Percentiles rank a stretch among this genome's conserved stretches.
phyloP scores from a whole-genome alignment of 2,888 invertebrate genomes.

The Salticus scenicus region DNA sequence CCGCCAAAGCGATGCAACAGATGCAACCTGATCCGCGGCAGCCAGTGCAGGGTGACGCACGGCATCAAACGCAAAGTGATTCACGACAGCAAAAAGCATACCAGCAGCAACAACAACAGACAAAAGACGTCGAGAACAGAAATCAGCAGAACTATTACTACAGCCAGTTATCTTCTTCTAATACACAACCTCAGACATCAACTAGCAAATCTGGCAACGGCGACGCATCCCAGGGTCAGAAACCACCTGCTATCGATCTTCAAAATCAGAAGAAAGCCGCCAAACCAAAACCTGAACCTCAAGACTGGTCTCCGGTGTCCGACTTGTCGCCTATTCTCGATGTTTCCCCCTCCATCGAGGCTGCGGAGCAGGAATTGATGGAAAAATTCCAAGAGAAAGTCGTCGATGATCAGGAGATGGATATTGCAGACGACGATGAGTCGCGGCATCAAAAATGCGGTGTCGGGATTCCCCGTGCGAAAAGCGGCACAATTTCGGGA shows the following conservation, averaged over 20 bases:
- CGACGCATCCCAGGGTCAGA: constrained; percentile 14
- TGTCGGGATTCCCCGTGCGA: constrained; percentile 70
- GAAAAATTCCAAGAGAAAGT: constrained; percentile 63
- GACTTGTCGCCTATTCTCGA: constrained; percentile 77
- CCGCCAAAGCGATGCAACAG: constrained; percentile 55
- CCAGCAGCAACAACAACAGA: constrained; percentile 43
- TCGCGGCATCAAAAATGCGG: constrained; percentile 37
- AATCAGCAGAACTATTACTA: constrained; percentile 15
- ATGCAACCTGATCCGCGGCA: constrained; percentile 27
- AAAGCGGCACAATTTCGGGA: constrained; percentile 72
- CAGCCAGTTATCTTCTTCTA: constrained; percentile 15
- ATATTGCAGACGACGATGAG: constrained; percentile 28
- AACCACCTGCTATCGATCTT: constrained; percentile 57
- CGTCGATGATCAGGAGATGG: constrained; percentile 33
- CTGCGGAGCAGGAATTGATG: constrained; percentile 74
- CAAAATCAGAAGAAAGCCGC: constrained; percentile 70
- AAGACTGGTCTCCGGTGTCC: constrained; percentile 77
- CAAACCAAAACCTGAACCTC: constrained; percentile 71
- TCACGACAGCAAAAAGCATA: constrained; percentile 18
- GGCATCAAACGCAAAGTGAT: too few relatives aligned
- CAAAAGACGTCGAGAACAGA: constrained; percentile 20
- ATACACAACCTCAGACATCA: constrained; percentile 12
- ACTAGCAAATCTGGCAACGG: constrained; percentile 23
- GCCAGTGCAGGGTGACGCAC: too few relatives aligned
- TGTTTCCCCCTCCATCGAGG: constrained; percentile 77